A percentile compares a stretch with the other conserved stretches of the same genome.
Evolutionary conservation across 2,888 invertebrate genomes (phyloP).

Genomic region (Brenthis ino): DNA sequence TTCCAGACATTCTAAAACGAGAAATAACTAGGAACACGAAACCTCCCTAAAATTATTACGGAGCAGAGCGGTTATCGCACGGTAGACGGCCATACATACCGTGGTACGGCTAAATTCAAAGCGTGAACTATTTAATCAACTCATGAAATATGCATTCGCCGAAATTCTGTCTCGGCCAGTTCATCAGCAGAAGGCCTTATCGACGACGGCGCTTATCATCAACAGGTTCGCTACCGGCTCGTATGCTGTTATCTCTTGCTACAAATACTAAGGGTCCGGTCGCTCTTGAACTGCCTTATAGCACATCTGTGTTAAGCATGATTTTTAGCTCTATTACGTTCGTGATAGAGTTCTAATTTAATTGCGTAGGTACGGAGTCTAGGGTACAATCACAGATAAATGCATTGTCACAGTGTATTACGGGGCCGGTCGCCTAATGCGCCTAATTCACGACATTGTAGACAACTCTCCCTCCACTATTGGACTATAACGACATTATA

Average conservation of each 20-base stretch:
- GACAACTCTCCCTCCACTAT: slow-evolving; percentile 52
- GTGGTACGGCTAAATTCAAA: slow-evolving; percentile 59
- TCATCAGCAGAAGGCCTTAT: slow-evolving; percentile 76
- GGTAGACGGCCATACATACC: slow-evolving; percentile 52
- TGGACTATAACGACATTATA: slow-evolving; percentile 26
- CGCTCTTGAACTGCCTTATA: slow-evolving; percentile 50
- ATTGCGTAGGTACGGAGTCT: slow-evolving; percentile 42
- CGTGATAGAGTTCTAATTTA: slow-evolving; percentile 14
- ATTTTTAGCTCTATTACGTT: slow-evolving; percentile 42
- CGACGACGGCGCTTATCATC: slow-evolving; percentile 80
- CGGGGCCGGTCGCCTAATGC: slow-evolving; percentile 71
- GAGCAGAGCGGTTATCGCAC: slow-evolving; percentile 53
- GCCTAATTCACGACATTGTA: slow-evolving; percentile 78
- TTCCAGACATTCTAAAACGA: slow-evolving; percentile 30
- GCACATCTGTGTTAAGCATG: slow-evolving; percentile 30
- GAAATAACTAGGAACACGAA: slow-evolving; percentile 41
- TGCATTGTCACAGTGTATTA: slow-evolving; percentile 77
- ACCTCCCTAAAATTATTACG: slow-evolving; percentile 48
- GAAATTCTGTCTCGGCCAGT: slow-evolving; percentile 75
- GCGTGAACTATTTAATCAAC: slow-evolving; percentile 81
- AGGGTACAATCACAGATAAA: slow-evolving; percentile 70
- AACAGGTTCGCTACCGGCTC: slow-evolving; percentile 79
- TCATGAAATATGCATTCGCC: slow-evolving; percentile 81
- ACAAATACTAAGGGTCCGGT: slow-evolving; percentile 67
- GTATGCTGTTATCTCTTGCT: slow-evolving; percentile 79